Conservation (phyloP, 1,140 invertebrate genomes). For the Nixonia krombeini region DNA sequence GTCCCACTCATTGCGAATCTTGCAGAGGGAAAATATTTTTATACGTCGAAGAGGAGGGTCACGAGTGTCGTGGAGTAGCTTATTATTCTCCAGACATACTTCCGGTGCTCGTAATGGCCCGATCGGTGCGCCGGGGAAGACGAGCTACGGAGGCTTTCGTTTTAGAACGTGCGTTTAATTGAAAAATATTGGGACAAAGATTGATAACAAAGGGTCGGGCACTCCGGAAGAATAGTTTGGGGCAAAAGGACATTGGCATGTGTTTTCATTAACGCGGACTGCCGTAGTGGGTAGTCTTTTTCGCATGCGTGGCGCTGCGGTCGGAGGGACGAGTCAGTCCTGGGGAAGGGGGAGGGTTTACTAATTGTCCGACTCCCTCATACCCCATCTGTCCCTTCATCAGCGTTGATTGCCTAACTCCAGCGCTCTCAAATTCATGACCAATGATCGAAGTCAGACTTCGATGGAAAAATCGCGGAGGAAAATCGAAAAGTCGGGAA, state of each 20-base stretch:
- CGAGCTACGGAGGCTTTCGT: too few species aligned
- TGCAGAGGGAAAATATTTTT: too few species aligned
- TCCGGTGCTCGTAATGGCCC: too few species aligned
- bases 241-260: constrained; percentile 27
- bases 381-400: constrained; percentile 61
- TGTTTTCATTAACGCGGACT: constrained; percentile 28
- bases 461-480: neutral
- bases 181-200: neutral
- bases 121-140: too few species aligned
- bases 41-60: too few species aligned
- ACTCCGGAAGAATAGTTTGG: neutral
- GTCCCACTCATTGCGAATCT: too few species aligned
- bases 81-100: too few species aligned
- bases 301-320: constrained; percentile 54
- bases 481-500: neutral
- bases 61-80: too few species aligned
- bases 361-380: constrained; percentile 68
- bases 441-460: constrained; percentile 7
- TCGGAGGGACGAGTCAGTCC: constrained; percentile 32
- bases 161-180: too few species aligned
- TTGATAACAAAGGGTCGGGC: too few species aligned
- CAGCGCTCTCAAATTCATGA: constrained; percentile 62
- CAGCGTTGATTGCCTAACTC: constrained; percentile 72
- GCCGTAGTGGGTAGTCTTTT: constrained; percentile 39
- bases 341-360: constrained; percentile 50